Evolutionary conservation across 2,797 vertebrate genomes (phyloP), one percentile per base, ranked within the genome.

Genomic region (Somateria mollissima): DNA sequence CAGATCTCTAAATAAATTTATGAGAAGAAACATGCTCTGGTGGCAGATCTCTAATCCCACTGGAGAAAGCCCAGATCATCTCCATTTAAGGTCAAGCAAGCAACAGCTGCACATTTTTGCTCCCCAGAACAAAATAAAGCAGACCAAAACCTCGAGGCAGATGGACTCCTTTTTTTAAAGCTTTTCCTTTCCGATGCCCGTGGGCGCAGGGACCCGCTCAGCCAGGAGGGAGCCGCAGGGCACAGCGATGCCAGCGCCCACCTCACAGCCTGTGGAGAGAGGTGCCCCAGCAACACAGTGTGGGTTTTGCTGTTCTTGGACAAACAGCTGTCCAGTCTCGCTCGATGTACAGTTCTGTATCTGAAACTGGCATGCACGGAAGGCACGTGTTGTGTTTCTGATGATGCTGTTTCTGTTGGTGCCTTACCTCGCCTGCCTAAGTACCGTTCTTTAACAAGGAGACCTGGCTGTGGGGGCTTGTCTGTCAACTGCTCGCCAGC

Each of bases 41-140:
- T 94, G 84, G 94, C 95, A 89, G 92, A 96, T 93, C 97, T 94
- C 92, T 96, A 97, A 95, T 97, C 88, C 96, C 97, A 91, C 97
- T 96, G 96, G 97, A 97, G 95, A 96, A 95, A 97, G 64, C 92
- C 96, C 94, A 97, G 92, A 97, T 71, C 92, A 97, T 97, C 87
- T 97, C 98, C 98, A 98, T 98, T 97, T 98, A 98, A 97, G 98
- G 98, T 92, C 94, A 97, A 93, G 84, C 60, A 94, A 95, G 95
- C 87, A 97, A 96, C 95, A 97, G 92, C 94, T 96, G 92, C 89
- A 91, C 87, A 92, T 96, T 97, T 97, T 92, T 96, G 92, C 69
- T 96, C 67, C 89, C 49, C 88, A 69, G 65, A 94, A 89, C 70
- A 96, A 96, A 96, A 93, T 56, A 80, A 94, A 91, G 73, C 81